These are phyloP conservation scores for Sorex maritimensis DNA, from an alignment of 2,797 vertebrate genomes.

Conservation along the genomic window DNA sequence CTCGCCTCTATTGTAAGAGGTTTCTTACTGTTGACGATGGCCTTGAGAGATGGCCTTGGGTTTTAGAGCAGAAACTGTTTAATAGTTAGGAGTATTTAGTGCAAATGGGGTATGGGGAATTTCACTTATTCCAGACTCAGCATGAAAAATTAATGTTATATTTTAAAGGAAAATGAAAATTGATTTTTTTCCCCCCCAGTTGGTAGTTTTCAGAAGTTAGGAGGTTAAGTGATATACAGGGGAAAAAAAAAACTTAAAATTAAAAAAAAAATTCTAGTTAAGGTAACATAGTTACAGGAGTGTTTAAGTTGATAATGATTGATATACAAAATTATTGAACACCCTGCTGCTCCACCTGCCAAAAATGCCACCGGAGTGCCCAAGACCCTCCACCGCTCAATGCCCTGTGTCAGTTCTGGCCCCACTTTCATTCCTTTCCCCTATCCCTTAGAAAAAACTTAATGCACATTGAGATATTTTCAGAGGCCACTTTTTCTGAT, in stretches of 20 bases:
- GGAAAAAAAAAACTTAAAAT: slow-evolving; percentile 15
- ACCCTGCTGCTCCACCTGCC: too few species aligned
- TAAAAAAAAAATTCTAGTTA: slow-evolving; percentile 58
- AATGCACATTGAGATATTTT: too few species aligned
- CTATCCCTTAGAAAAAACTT: too few species aligned
- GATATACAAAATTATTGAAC: too few species aligned
- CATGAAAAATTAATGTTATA: slow-evolving; percentile 68
- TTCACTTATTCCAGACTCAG: slow-evolving; percentile 70
- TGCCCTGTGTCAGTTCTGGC: too few species aligned
- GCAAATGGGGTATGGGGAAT: slow-evolving; percentile 69
- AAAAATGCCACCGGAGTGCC: too few species aligned
- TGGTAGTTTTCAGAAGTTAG: slow-evolving; percentile 67
- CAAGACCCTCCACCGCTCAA: too few species aligned
- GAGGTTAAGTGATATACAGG: slow-evolving; percentile 61
- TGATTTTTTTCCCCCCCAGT: slow-evolving; percentile 64
- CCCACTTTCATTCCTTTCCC: too few species aligned
- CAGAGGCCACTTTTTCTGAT: too few species aligned
- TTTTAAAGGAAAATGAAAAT: slow-evolving; percentile 60
- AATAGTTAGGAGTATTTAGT: slow-evolving; percentile 76
- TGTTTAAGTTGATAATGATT: too few species aligned
- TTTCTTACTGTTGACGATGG: too few species aligned
- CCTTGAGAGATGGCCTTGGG: slow-evolving; percentile 58
- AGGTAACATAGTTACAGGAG: background rate
- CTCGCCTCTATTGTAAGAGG: too few species aligned
- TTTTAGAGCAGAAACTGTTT: slow-evolving; percentile 74